Conservation (phyloP, 2,888 invertebrate species). For the Morpho achilles region DNA sequence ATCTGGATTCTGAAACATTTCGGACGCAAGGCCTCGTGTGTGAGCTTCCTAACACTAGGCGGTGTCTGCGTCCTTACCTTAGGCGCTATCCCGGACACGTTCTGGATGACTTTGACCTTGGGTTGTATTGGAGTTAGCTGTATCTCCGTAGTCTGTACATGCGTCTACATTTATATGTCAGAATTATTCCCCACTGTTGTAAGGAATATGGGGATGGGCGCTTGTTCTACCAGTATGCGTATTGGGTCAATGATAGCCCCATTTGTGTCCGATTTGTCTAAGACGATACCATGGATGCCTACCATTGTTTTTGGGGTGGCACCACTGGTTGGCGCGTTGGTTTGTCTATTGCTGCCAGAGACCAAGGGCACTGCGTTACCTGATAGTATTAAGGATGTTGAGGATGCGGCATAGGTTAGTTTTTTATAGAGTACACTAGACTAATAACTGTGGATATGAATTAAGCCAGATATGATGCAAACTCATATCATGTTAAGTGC, state of each 20-base stretch:
- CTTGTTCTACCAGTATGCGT: slow-evolving; percentile 89
- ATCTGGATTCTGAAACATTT: slow-evolving; percentile 80
- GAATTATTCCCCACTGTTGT: slow-evolving; percentile 94
- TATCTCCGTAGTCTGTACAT: slow-evolving; percentile 87
- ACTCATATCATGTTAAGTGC: too few species aligned
- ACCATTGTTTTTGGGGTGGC: slow-evolving; percentile 85
- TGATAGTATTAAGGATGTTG: slow-evolving; percentile 87
- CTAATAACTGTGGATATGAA: too few species aligned
- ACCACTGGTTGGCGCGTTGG: slow-evolving; percentile 81
- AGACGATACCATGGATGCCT: slow-evolving; percentile 80
- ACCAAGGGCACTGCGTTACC: slow-evolving; percentile 85
- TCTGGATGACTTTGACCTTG: slow-evolving; percentile 79
- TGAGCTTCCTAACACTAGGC: slow-evolving; percentile 78
- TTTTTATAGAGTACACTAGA: too few species aligned
- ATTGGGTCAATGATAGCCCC: slow-evolving; percentile 92
- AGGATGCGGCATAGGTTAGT: slow-evolving; percentile 37
- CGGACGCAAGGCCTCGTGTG: slow-evolving; percentile 83
- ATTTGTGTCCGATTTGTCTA: slow-evolving; percentile 82
- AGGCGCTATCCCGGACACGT: slow-evolving; percentile 70
- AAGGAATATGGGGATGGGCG: slow-evolving; percentile 91
- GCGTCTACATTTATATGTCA: slow-evolving; percentile 90
- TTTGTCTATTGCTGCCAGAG: slow-evolving; percentile 86
- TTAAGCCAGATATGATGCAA: too few species aligned
- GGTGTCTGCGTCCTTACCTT: slow-evolving; percentile 81
- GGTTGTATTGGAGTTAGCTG: slow-evolving; percentile 88